Evolutionary conservation across 2,888 invertebrate genomes (phyloP).

Genomic region (Agonopterix subpropinquella): DNA sequence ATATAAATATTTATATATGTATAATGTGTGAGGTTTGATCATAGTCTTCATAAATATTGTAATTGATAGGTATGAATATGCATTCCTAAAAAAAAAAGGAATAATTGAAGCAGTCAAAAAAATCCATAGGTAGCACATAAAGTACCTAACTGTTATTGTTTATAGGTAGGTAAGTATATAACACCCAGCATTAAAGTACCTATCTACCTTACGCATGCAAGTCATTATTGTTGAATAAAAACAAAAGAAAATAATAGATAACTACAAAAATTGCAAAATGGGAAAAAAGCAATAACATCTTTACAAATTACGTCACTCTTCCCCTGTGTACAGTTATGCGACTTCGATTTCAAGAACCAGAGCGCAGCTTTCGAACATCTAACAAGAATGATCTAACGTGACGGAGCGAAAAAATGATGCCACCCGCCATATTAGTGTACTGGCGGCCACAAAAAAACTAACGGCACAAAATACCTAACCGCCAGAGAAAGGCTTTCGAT

Average conservation of each 20-base stretch:
- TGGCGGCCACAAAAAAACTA: constrained; percentile 73
- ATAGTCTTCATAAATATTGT: no score
- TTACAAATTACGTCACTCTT: constrained; percentile 62
- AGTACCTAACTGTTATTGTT: no score
- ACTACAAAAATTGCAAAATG: constrained; percentile 8
- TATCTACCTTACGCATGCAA: background rate
- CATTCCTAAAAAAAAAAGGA: no score
- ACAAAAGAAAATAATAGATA: constrained; percentile 3
- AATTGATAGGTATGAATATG: no score
- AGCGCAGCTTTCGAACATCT: constrained; percentile 67
- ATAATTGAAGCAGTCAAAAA: no score
- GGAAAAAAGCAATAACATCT: constrained; percentile 19
- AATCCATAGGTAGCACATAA: no score
- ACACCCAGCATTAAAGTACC: background rate
- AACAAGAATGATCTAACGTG: constrained; percentile 75
- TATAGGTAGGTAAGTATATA: background rate
- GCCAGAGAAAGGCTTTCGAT: constrained; percentile 75
- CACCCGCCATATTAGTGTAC: constrained; percentile 68
- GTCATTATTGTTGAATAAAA: background rate
- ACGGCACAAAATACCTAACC: constrained; percentile 73
- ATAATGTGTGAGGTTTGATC: no score
- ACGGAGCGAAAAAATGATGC: constrained; percentile 73
- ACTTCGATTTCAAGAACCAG: constrained; percentile 52
- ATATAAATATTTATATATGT: no score
- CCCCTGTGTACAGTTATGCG: constrained; percentile 60